Evolutionary conservation across 1,140 invertebrate genomes (phyloP), one percentile per base, ranked within the genome.

Genomic region (Scaptomyza graminum): DNA sequence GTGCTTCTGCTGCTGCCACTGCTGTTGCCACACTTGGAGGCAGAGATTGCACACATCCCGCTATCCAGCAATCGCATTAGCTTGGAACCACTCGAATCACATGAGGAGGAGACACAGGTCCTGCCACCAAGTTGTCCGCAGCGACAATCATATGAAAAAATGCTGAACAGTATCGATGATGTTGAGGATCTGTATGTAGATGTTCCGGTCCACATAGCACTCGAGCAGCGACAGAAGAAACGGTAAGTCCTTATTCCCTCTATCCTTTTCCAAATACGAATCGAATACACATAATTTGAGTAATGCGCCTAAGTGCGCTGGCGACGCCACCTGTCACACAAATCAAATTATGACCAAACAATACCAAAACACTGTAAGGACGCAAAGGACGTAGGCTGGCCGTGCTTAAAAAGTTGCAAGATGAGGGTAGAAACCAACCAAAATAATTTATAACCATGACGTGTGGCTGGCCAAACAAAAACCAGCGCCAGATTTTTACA

Each of bases 371-470:
- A 74, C 51, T 34, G 16, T 55, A 50, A 56, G 69, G 76, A 66
- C 55, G 31, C 31, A 12, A 66, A 39, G 49, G 49, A 54, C n/a
- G 31, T 25, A 16, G 50, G 7, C 9, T 6, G 16, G 18, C 18
- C 18, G 4, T 22, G 18, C 18, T 22, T 22, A 22, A 22, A 22
- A 22, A 22, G 18, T 8, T 54, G n/a, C 16, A 49, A 43, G 59
- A 52, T 8, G 18, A 47, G 18, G 44, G 18, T 34, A 50, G 46
- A 43, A 43, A 76, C 46, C 64, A 55, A 78, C 65, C 63, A 68
- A 74, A 83, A 88, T 88, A 88, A 88, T 88, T 88, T 88, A 88
- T 88, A 88, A 89, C 83, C 83, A 88, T 76, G 79, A 88, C 83
- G 84, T 88, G 83, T 88, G 83, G 83, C 68, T 89, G 84, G 79